Evolutionary conservation across 2,888 invertebrate species (phyloP).

Genomic region (Pammene fasciana): DNA sequence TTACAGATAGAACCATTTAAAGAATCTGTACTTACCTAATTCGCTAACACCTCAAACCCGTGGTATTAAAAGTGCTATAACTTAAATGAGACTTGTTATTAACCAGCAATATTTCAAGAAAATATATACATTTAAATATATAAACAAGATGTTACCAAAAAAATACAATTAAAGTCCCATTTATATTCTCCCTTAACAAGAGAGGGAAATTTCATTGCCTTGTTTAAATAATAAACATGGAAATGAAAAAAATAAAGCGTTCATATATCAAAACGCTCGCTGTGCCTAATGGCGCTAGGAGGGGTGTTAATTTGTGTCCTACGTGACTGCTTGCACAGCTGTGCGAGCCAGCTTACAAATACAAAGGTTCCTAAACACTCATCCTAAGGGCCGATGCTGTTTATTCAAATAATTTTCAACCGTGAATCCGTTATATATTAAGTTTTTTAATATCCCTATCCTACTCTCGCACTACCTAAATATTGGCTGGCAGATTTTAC

Average conservation of each 20-base stretch:
- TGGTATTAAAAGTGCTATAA: no score
- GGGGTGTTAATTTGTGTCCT: slow-evolving; percentile 4
- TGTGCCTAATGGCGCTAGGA: slow-evolving; percentile 1
- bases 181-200: background rate
- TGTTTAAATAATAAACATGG: slow-evolving; percentile 4
- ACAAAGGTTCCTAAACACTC: background rate
- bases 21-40: no score
- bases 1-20: background rate
- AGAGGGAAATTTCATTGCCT: slow-evolving; percentile 1
- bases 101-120: background rate
- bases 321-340: background rate
- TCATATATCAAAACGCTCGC: slow-evolving; percentile 6
- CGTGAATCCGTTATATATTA: no score
- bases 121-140: background rate
- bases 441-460: no score
- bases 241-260: slow-evolving; percentile 4
- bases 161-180: background rate
- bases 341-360: background rate
- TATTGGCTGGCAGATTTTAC: no score
- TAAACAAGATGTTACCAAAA: background rate
- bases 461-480: no score
- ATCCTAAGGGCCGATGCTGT: no score
- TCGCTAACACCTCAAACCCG: no score
- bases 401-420: no score
- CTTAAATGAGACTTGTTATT: no score